phyloP scores from a whole-genome alignment of 2,888 invertebrate species.

The Pyrgus malvae region DNA sequence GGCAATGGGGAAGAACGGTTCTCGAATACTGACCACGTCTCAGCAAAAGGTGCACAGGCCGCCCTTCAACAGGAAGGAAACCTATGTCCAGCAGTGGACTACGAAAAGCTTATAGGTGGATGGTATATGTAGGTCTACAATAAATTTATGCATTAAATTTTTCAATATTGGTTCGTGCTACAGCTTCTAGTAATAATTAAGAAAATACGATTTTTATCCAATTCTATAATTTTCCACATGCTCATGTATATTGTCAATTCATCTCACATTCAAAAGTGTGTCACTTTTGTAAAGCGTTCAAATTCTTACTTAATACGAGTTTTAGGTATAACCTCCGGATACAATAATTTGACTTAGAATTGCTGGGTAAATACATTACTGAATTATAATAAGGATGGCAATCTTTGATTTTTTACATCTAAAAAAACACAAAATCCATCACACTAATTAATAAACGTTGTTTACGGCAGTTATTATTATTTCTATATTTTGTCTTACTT shows the following conservation, averaged over 20 bases:
- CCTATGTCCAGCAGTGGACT: too few relatives aligned
- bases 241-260: slow-evolving; percentile 18
- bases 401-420: background rate
- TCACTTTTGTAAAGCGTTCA: slow-evolving; percentile 12
- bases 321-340: background rate
- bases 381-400: background rate
- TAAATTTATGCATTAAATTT: too few relatives aligned
- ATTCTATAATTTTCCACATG: background rate
- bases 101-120: too few relatives aligned
- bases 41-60: too few relatives aligned
- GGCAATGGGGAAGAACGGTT: too few relatives aligned
- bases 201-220: slow-evolving; percentile 7
- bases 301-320: slow-evolving; percentile 10
- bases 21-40: too few relatives aligned
- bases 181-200: slow-evolving; percentile 5
- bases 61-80: too few relatives aligned
- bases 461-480: too few relatives aligned
- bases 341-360: slow-evolving; percentile 12
- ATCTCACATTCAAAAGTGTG: slow-evolving; percentile 17
- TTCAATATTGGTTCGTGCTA: too few relatives aligned
- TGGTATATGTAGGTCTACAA: too few relatives aligned
- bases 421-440: background rate
- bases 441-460: too few relatives aligned
- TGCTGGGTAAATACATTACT: background rate
- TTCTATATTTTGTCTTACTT: too few relatives aligned